Evolutionary conservation across 2,113 vertebrate genomes (phyloP).

Genomic region (Perognathus longimembris): DNA sequence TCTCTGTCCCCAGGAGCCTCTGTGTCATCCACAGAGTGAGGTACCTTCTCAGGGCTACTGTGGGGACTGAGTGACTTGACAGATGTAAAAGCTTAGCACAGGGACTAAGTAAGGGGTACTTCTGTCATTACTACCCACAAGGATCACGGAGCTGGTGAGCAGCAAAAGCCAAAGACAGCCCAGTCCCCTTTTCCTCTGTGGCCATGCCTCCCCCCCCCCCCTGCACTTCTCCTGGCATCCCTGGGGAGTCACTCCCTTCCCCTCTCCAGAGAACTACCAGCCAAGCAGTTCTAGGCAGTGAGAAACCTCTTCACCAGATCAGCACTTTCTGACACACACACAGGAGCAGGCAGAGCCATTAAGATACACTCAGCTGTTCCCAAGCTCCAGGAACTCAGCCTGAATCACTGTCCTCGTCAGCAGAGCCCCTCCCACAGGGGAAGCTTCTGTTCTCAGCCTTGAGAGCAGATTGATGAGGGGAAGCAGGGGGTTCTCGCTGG

Average conservation of each 20-base stretch:
- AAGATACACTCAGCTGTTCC: background rate
- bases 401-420: background rate
- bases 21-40: background rate
- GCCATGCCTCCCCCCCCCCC: no score
- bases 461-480: background rate
- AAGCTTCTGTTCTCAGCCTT: slow-evolving; percentile 59
- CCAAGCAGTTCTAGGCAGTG: background rate
- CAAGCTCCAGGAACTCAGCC: background rate
- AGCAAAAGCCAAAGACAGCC: background rate
- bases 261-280: background rate
- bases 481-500: background rate
- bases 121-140: no score
- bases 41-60: no score
- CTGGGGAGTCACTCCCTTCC: background rate
- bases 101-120: background rate
- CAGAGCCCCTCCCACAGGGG: background rate
- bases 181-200: background rate
- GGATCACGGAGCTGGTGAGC: background rate
- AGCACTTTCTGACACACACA: background rate
- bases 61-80: background rate
- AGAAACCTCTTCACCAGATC: background rate
- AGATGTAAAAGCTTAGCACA: background rate
- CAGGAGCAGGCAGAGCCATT: background rate
- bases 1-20: background rate
- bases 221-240: background rate